phyloP scores from a whole-genome alignment of 2,113 vertebrate genomes.

The Corythaixoides concolor region DNA sequence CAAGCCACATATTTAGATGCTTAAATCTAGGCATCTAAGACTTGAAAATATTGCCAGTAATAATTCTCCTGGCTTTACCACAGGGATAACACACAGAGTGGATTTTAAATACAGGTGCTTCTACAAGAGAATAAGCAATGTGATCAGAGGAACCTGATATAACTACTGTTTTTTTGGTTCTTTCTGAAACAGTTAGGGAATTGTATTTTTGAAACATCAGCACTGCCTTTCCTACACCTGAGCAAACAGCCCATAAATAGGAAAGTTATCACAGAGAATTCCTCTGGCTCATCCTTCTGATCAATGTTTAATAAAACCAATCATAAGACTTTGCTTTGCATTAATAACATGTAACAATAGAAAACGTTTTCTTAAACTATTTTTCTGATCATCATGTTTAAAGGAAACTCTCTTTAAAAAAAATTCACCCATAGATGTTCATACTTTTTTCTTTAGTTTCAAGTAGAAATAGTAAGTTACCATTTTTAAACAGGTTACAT shows the following conservation, averaged over 20 bases:
- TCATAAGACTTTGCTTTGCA: not conserved
- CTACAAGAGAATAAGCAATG: not conserved
- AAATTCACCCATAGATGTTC: not conserved
- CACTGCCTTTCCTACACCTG: not conserved
- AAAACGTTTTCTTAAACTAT: not conserved
- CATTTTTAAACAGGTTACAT: not conserved
- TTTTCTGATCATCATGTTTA: not conserved
- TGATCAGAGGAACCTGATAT: not conserved
- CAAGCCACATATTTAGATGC: slow-evolving; percentile 16
- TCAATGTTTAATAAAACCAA: not conserved
- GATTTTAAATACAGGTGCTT: slow-evolving; percentile 30
- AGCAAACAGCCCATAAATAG: slow-evolving; percentile 2
- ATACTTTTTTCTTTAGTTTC: not conserved
- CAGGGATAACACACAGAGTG: not conserved
- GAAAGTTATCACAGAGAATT: not conserved
- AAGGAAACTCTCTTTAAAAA: not conserved
- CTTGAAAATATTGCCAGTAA: slow-evolving; percentile 17
- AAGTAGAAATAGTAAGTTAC: not conserved
- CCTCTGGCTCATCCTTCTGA: not conserved
- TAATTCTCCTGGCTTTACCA: not conserved
- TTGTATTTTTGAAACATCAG: not conserved
- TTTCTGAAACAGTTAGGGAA: not conserved
- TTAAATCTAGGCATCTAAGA: slow-evolving; percentile 24
- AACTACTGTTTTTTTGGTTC: not conserved
- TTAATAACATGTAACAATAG: not conserved